These are phyloP conservation scores for Anabacerthia variegaticeps DNA, from an alignment of 2,797 vertebrate species.

Conservation along the genomic window DNA sequence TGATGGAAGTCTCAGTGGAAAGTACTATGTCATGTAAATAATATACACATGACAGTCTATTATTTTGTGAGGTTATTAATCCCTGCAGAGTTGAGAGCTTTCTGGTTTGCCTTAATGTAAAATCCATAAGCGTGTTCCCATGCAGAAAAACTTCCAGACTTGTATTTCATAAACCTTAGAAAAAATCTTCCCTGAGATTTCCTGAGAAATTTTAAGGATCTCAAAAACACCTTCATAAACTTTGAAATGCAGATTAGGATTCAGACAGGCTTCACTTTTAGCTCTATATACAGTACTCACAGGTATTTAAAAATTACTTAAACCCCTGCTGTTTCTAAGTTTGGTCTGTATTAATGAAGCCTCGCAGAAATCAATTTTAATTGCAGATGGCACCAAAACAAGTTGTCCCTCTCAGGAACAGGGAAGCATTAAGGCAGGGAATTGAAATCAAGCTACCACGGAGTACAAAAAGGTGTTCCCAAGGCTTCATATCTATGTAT, in stretches of 20 bases:
- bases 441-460: background rate
- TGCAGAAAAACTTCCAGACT: slow-evolving; percentile 9
- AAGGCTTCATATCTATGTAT: background rate
- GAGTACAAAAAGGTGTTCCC: background rate
- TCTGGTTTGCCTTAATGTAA: slow-evolving; percentile 70
- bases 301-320: background rate
- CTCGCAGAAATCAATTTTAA: background rate
- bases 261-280: background rate
- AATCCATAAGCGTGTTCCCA: slow-evolving; percentile 60
- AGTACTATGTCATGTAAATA: slow-evolving; percentile 70
- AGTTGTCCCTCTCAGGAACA: background rate
- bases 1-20: slow-evolving; percentile 62
- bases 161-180: background rate
- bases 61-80: slow-evolving; percentile 70
- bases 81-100: slow-evolving; percentile 44
- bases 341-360: background rate
- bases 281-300: background rate
- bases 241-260: background rate
- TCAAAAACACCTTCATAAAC: background rate
- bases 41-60: slow-evolving; percentile 64
- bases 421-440: background rate
- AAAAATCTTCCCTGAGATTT: background rate
- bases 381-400: background rate
- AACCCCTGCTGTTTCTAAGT: background rate
- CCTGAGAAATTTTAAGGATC: slow-evolving; percentile 21